Conservation (phyloP, 2,888 invertebrate species). For the Trypoxylon attenuatum region DNA sequence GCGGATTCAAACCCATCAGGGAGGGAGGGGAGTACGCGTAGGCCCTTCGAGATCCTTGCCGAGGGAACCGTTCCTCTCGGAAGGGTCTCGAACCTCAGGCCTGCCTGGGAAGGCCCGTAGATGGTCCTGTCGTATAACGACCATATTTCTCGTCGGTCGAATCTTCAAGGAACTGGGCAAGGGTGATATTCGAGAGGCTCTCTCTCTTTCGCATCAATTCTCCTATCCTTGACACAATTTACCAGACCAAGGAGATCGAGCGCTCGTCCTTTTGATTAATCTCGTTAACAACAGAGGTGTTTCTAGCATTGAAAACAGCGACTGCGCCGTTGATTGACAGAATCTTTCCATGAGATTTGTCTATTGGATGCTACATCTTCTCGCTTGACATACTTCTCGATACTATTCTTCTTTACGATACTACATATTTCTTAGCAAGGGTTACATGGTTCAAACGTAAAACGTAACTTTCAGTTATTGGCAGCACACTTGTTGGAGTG, state of each 20-base stretch:
- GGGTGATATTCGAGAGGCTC: too few species aligned
- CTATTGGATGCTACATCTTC: too few species aligned
- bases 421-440: too few species aligned
- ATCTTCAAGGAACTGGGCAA: too few species aligned
- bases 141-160: not conserved
- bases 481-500: too few species aligned
- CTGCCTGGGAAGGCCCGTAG: conserved; percentile 2
- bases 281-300: not conserved
- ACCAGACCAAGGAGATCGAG: not conserved
- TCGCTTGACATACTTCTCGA: too few species aligned
- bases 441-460: too few species aligned
- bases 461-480: too few species aligned
- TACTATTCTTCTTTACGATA: too few species aligned
- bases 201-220: not conserved
- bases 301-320: not conserved
- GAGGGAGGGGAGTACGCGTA: conserved; percentile 26
- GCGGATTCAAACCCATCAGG: conserved; percentile 38
- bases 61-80: conserved; percentile 26
- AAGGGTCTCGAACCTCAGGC: conserved; percentile 30
- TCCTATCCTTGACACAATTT: not conserved
- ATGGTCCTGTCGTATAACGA: too few species aligned
- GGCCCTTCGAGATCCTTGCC: conserved; percentile 37
- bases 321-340: not conserved
- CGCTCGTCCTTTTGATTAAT: not conserved
- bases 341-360: not conserved